Percentiles rank a stretch among this genome's conserved stretches.
Conservation (phyloP, 1,140 invertebrate species). For the Carcinoscorpius rotundicauda region DNA sequence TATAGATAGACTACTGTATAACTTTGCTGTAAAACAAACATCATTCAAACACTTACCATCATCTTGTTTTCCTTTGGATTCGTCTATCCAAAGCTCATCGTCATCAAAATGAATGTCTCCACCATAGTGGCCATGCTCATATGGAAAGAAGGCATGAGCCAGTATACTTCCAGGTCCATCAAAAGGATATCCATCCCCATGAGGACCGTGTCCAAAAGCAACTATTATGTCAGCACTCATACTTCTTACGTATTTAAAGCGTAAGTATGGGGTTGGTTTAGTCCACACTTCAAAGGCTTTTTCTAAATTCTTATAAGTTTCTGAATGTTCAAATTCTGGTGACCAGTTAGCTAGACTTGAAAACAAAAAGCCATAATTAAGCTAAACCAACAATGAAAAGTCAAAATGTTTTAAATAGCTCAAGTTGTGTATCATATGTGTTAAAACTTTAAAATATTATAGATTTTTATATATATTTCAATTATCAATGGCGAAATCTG, state of each 20-base stretch:
- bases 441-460: no score
- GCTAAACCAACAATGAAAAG: no score
- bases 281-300: constrained; percentile 28
- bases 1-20: no score
- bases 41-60: background rate
- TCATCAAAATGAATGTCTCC: constrained; percentile 85
- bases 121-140: constrained; percentile 52
- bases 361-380: no score
- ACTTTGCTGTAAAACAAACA: no score
- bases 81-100: constrained; percentile 22
- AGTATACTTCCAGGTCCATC: constrained; percentile 44
- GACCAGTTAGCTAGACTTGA: constrained; percentile 50
- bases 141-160: constrained; percentile 81
- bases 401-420: no score
- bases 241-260: constrained; percentile 24
- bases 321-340: constrained; percentile 39
- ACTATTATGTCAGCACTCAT: constrained; percentile 71
- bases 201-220: constrained; percentile 59
- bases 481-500: no score
- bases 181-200: constrained; percentile 53
- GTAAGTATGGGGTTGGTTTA: constrained; percentile 17
- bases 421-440: no score
- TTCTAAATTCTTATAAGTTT: constrained; percentile 21
- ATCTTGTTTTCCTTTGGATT: constrained; percentile 30
- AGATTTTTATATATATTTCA: no score